phyloP scores from a whole-genome alignment of 2,797 vertebrate species.

The Rachycentron canadum region DNA sequence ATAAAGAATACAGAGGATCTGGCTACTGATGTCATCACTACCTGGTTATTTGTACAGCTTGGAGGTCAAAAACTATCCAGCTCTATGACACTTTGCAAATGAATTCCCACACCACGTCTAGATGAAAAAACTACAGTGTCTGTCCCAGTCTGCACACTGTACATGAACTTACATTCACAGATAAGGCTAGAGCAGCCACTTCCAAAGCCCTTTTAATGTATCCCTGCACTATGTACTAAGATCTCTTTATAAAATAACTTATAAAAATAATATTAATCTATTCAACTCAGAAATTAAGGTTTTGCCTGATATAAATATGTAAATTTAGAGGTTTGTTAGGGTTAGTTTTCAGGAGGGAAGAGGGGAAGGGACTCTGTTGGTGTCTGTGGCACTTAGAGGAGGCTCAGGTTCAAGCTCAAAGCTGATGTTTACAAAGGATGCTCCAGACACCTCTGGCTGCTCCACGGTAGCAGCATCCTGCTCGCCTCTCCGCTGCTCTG shows the following conservation, averaged over 20 bases:
- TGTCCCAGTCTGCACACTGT: background rate
- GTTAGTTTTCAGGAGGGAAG: slow-evolving; percentile 86
- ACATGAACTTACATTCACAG: slow-evolving; percentile 48
- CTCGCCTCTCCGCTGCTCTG: slow-evolving; percentile 83
- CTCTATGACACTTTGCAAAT: background rate
- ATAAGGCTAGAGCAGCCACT: slow-evolving; percentile 38
- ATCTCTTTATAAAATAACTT: slow-evolving; percentile 36
- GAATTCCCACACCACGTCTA: background rate
- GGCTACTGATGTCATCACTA: background rate
- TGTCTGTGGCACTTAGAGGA: slow-evolving; percentile 77
- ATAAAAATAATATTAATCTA: slow-evolving; percentile 53
- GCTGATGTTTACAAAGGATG: slow-evolving; percentile 94
- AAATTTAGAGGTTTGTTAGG: slow-evolving; percentile 8
- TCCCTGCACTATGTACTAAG: slow-evolving; percentile 41
- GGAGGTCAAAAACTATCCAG: background rate
- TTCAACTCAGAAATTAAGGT: slow-evolving; percentile 22
- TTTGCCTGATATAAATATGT: slow-evolving; percentile 29
- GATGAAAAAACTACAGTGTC: background rate
- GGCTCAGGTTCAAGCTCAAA: slow-evolving; percentile 92
- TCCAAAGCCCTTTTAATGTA: slow-evolving; percentile 44
- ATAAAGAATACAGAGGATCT: background rate
- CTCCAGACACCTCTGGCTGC: slow-evolving; percentile 87
- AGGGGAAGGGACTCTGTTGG: slow-evolving; percentile 86
- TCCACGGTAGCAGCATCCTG: slow-evolving; percentile 88
- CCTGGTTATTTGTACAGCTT: background rate